A percentile compares a stretch with the other conserved stretches of the same genome.
Evolutionary conservation across 2,888 invertebrate species (phyloP).

Genomic region (Gymnoscelis rufifasciata): DNA sequence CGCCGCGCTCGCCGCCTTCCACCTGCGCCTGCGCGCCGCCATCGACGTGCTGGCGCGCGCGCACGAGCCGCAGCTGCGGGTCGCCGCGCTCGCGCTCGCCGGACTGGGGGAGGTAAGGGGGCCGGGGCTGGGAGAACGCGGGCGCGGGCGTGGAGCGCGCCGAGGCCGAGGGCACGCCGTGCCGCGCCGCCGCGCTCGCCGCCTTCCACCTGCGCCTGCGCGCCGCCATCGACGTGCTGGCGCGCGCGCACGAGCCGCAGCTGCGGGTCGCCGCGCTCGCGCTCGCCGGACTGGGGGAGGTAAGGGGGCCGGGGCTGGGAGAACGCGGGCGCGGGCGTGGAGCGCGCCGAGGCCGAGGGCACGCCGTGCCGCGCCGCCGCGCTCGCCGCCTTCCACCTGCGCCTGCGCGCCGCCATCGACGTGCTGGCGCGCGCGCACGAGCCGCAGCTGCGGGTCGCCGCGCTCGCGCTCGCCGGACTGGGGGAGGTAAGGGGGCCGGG

Average conservation of each 20-base stretch:
- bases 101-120: constrained; percentile 81
- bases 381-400: constrained; percentile 93
- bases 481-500: constrained; percentile 82
- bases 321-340: constrained; percentile 73
- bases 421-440: constrained; percentile 85
- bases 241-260: constrained; percentile 78
- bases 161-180: constrained; percentile 84
- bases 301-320: constrained; percentile 88
- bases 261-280: constrained; percentile 78
- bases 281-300: constrained; percentile 78
- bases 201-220: constrained; percentile 93
- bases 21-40: constrained; percentile 89
- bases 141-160: constrained; percentile 84
- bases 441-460: constrained; percentile 58
- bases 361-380: constrained; percentile 91
- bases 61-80: constrained; percentile 52
- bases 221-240: constrained; percentile 91
- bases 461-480: constrained; percentile 84
- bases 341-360: constrained; percentile 88
- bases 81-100: constrained; percentile 80
- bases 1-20: constrained; percentile 94
- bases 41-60: constrained; percentile 91
- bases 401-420: constrained; percentile 90
- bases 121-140: constrained; percentile 84
- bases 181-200: constrained; percentile 92